Evolutionary conservation across 2,797 vertebrate genomes (phyloP), one percentile per base, ranked within the genome.

Genomic region (Lacerta bilineata): DNA sequence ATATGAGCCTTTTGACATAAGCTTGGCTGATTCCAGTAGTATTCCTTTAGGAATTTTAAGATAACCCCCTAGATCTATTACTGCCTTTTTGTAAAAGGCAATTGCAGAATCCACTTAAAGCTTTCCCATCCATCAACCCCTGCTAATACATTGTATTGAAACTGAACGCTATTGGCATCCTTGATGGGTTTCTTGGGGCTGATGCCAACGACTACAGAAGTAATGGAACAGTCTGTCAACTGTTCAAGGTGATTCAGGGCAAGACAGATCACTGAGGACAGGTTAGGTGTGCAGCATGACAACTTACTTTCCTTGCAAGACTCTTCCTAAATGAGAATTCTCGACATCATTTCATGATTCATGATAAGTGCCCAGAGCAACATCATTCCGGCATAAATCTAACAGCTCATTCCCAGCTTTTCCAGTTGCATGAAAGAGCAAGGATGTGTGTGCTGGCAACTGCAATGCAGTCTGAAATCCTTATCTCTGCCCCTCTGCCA

Each of bases 181-280:
- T 87, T 81, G n/a, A 84, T 87, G 61, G 69, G 1, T 8, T 76
- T 85, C 33, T 80, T 29, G 69, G 43, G 41, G 39, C n/a, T 75
- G n/a, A 50, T 33, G 89, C 71, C 77, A 75, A 55, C 33, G 18
- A 41, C 15, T 66, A 75, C 43, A 36, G 36, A 76, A 50, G 69
- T 29, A 85, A 85, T 68, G 77, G 50, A 87, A 69, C 86, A 66
- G 27, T 17, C 33, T 61, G 13, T 76, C 41, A 27, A 33, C 29
- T 27, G 5, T 33, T 71, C 71, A 69, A 87, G 29, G n/a, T 64
- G 72, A 90, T 59, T 85, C 77, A 79, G 74, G 85, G 23, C 78
- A 78, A 29, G 75, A 83, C 41, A 68, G 41, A 55, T 81, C 55
- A 85, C 25, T 10, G 33, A 88, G 36, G 72, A 64, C 33, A 80